phyloP scores from a whole-genome alignment of 2,888 invertebrate genomes.

The Synanthedon myopaeformis region DNA sequence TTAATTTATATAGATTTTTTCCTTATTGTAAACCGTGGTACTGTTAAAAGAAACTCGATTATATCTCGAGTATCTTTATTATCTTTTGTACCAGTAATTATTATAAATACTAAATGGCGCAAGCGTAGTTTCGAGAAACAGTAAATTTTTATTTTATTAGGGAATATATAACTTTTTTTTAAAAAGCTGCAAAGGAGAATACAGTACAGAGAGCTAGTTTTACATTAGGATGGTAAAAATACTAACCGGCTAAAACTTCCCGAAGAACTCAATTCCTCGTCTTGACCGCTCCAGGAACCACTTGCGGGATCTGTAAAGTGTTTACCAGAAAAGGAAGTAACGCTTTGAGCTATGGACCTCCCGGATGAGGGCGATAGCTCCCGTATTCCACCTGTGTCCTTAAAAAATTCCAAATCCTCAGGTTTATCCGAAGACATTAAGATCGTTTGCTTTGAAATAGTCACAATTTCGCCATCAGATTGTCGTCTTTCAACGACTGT shows the following conservation, averaged over 20 bases:
- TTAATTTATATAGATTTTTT: no score
- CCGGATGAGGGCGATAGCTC: slow-evolving; percentile 66
- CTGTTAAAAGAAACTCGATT: no score
- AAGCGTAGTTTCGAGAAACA: no score
- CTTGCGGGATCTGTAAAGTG: slow-evolving; percentile 69
- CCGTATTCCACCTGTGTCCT: slow-evolving; percentile 51
- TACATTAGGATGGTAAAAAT: not conserved
- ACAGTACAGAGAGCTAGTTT: no score
- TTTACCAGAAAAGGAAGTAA: slow-evolving; percentile 59
- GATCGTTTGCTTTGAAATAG: slow-evolving; percentile 45
- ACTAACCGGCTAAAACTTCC: slow-evolving; percentile 63
- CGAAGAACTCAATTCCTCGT: slow-evolving; percentile 64
- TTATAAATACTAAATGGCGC: not conserved
- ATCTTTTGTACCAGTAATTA: not conserved
- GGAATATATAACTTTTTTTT: not conserved
- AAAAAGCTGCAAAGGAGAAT: not conserved
- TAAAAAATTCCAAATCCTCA: slow-evolving; percentile 54
- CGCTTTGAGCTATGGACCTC: slow-evolving; percentile 61
- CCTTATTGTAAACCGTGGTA: no score
- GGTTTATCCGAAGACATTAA: slow-evolving; percentile 46
- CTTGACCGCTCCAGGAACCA: slow-evolving; percentile 67
- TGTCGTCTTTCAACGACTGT: slow-evolving; percentile 54
- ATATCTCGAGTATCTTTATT: no score
- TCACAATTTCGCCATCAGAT: slow-evolving; percentile 60
- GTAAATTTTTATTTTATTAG: not conserved